Evolutionary conservation across 2,888 invertebrate genomes (phyloP), one percentile per base, ranked within the genome.

Genomic region (Drepana falcataria): DNA sequence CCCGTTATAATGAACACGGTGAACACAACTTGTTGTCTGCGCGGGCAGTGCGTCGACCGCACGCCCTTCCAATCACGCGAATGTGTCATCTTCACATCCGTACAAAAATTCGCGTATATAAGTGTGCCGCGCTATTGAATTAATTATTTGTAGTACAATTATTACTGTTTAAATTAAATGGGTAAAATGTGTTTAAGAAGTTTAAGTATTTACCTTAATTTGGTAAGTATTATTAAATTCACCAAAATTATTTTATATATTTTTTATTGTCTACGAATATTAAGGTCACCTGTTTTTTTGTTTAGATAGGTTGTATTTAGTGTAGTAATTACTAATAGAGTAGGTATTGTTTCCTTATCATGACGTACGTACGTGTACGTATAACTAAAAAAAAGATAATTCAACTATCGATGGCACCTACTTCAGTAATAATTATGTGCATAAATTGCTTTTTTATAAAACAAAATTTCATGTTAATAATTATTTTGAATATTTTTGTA

Each of bases 21-120:
- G n/a, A n/a, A 75, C 77, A 85, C 76, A 84, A 86, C 85, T 87
- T 87, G 86, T 87, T 87, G 84, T 88, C 83, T 87, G 85, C 66
- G 77, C 85, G 87, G 89, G 89, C 87, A 89, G 89, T 90, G 89
- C 87, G 88, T 85, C 87, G 87, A 82, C 84, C 88, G 90, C 86
- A 85, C 89, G 89, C 88, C 88, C 83, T 85, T 83, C 77, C 73
- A 78, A 63, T 81, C 72, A 77, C 83, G 90, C 87, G 87, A 89
- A 90, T 90, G 90, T 88, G 77, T 81, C 77, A 83, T 84, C 80
- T 79, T 83, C 78, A 84, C 77, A 82, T 74, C 83, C 77, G 81
- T 71, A 77, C 74, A 66, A 77, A 79, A 81, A 76, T 79, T 85
- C 79, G 86, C 85, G 82, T 82, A 71, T 78, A 81, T 79, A 81